Evolutionary conservation across 2,888 invertebrate genomes (phyloP), one percentile per base, ranked within the genome.

Genomic region (Fissipunctia ypsillon): DNA sequence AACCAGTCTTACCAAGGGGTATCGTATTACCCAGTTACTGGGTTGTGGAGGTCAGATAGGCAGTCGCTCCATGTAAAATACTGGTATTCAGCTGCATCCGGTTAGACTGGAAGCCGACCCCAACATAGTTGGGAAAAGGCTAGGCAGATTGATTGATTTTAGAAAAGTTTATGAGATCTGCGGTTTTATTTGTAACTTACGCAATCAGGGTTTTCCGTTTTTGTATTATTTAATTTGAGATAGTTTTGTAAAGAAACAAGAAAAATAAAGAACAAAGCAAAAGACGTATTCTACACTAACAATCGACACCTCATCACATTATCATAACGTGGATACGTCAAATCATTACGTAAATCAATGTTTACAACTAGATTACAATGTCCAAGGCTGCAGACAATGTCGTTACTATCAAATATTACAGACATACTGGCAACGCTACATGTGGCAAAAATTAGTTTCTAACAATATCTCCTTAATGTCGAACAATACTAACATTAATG

Each of bases 351-450:
- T 84, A 81, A 86, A 86, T 59, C 68, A 70, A 71, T 85, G 80
- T 88, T 84, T 85, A 85, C 72, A 73, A 60, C 73, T 69, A 81
- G 84, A 88, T 88, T 88, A 83, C 70, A 86, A 80, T 81, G 60
- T 75, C 84, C 88, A 88, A 88, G 87, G 87, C 82, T 81, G 50
- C 63, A 73, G 70, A 85, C 85, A 78, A 71, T 75, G 76, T 81
- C 76, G 50, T 77, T 75, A 69, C 60, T 81, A 80, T 76, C 82
- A 54, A 81, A 86, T 73, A 69, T 85, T 31, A 78, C 76, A 86
- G 84, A 86, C 86, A 60, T 9, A 60, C 67, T 78, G 81, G 74
- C 78, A 68, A 64, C 72, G 73, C 59, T 52, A 59, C 64, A 74
- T 72, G 73, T 63, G 67, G 65, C 56, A 73, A 68, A 48, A 79